These are phyloP conservation scores for Drosophila nigrodunni DNA, from an alignment of 1,140 invertebrate genomes.

Conservation along the genomic window DNA sequence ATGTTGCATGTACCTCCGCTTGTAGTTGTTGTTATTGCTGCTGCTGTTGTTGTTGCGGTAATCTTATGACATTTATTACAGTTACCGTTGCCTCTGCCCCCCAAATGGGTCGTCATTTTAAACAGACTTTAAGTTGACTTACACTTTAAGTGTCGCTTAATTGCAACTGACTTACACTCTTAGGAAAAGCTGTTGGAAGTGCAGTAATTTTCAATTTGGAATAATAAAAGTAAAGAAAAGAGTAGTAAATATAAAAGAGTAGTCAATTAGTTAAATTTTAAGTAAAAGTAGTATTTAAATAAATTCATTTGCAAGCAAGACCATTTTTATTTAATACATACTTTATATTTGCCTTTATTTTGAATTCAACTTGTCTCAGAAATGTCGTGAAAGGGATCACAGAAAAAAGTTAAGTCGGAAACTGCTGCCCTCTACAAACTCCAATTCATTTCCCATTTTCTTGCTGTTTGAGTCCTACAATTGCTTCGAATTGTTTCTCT, in stretches of 20 bases:
- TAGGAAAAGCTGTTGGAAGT: neutral
- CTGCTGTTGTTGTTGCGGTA: conserved; percentile 53
- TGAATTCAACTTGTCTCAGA: neutral
- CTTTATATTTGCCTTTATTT: too few species aligned
- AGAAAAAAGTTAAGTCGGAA: neutral
- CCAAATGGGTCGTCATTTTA: conserved; percentile 42
- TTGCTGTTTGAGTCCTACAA: conserved; percentile 20
- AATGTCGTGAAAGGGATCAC: neutral
- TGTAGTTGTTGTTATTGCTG: conserved; percentile 45
- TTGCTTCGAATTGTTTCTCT: conserved; percentile 70
- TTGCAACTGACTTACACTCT: conserved; percentile 44
- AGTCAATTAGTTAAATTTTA: too few species aligned
- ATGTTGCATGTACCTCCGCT: conserved; percentile 29
- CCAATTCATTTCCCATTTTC: conserved; percentile 14
- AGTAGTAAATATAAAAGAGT: too few species aligned
- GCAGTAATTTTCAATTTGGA: too few species aligned
- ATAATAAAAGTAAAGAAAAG: too few species aligned
- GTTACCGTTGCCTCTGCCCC: conserved; percentile 36
- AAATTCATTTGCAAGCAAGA: too few species aligned
- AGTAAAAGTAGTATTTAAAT: too few species aligned
- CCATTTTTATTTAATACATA: too few species aligned
- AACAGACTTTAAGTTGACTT: conserved; percentile 51
- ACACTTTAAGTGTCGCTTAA: conserved; percentile 53
- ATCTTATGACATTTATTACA: conserved; percentile 80
- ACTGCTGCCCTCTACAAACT: conserved; percentile 11